These are phyloP conservation scores for Spicauda simplicius DNA, from an alignment of 2,888 invertebrate genomes.

Conservation along the genomic window DNA sequence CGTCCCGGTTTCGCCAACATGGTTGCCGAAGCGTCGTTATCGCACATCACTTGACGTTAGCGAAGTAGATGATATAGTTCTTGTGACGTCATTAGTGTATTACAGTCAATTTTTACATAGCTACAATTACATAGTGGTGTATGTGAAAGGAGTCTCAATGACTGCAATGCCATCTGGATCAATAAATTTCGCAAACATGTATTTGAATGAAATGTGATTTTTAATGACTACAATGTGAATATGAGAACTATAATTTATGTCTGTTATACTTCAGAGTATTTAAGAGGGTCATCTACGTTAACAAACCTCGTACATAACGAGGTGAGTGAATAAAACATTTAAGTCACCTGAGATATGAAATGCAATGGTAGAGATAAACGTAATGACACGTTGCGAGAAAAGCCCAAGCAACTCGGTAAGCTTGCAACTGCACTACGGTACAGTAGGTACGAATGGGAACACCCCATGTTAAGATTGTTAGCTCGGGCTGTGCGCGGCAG, in stretches of 20 bases:
- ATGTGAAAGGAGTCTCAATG: too few species aligned
- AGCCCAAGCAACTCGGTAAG: background rate
- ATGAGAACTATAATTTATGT: too few species aligned
- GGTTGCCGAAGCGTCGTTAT: constrained; percentile 2
- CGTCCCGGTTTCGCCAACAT: background rate
- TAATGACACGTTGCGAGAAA: background rate
- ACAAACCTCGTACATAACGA: too few species aligned
- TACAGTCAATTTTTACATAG: background rate
- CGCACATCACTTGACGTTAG: background rate
- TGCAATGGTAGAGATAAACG: background rate
- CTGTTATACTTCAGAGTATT: too few species aligned
- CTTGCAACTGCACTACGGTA: background rate
- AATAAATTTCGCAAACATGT: too few species aligned
- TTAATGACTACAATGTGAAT: too few species aligned
- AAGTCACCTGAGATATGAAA: background rate
- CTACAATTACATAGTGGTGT: too few species aligned
- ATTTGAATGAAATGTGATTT: too few species aligned
- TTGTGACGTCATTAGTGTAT: background rate
- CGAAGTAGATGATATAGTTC: background rate
- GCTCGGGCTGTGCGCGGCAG: constrained; percentile 57
- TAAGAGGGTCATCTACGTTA: too few species aligned
- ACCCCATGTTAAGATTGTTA: constrained; percentile 46
- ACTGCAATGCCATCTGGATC: too few species aligned
- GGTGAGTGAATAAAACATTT: background rate
- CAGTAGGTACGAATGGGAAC: constrained; percentile 14